phyloP scores from a whole-genome alignment of 2,113 vertebrate genomes.

The Amblyornis subalaris region DNA sequence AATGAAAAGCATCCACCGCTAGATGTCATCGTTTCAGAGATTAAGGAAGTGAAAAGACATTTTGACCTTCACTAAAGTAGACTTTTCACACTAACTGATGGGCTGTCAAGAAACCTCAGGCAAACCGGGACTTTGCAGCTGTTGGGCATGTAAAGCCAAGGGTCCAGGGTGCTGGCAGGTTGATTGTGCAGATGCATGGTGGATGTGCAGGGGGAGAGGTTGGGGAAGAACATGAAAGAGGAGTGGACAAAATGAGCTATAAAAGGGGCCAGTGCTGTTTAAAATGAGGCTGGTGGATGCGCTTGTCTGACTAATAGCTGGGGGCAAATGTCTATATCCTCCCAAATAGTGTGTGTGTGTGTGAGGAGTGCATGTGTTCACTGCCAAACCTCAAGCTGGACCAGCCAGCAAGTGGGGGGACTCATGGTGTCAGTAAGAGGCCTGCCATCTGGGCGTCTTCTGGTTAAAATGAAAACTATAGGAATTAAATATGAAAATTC shows the following conservation, averaged over 20 bases:
- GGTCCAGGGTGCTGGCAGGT: neutral
- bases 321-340: neutral
- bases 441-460: neutral
- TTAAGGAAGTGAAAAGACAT: neutral
- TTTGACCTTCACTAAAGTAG: neutral
- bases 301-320: neutral
- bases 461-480: neutral
- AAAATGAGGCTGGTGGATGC: fast-evolving
- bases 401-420: neutral
- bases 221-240: neutral
- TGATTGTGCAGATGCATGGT: neutral
- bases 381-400: neutral
- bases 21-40: constrained; percentile 42
- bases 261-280: neutral
- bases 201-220: neutral
- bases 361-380: neutral
- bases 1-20: neutral
- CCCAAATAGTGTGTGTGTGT: fast-evolving
- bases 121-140: fast-evolving
- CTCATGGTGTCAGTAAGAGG: fast-evolving
- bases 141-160: neutral
- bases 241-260: neutral
- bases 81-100: neutral
- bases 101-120: neutral
- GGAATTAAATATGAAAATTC: neutral